A percentile compares a stretch with the other conserved stretches of the same genome.
These are phyloP conservation scores for Mercenaria mercenaria DNA, from an alignment of 1,140 invertebrate species.

Conservation along the genomic window DNA sequence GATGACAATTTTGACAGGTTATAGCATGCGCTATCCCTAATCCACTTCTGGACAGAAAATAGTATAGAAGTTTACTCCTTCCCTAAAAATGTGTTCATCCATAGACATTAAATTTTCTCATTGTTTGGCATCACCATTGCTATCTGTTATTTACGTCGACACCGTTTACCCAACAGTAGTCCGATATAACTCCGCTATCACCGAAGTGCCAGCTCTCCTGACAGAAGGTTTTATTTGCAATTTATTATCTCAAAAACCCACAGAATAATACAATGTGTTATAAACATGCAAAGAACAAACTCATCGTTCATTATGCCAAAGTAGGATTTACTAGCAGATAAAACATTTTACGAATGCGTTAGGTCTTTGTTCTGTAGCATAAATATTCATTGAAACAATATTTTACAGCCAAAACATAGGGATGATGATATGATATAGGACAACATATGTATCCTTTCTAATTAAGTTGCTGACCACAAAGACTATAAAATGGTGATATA, in stretches of 20 bases:
- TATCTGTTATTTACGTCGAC: neutral
- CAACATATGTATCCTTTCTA: neutral
- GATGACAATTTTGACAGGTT: no score
- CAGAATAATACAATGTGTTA: neutral
- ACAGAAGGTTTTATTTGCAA: slow-evolving; percentile 22
- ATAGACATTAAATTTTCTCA: neutral
- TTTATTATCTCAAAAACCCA: slow-evolving; percentile 32
- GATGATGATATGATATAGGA: neutral
- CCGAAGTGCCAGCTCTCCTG: neutral
- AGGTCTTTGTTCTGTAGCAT: slow-evolving; percentile 12
- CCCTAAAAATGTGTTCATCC: neutral
- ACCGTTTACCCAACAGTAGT: neutral
- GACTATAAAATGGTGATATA: no score
- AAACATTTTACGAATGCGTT: neutral
- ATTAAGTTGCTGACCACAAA: no score
- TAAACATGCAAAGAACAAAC: slow-evolving; percentile 38
- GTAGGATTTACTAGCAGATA: neutral
- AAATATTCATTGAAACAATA: slow-evolving; percentile 20
- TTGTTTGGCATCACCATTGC: neutral
- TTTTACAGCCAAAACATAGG: neutral
- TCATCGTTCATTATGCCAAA: slow-evolving; percentile 5
- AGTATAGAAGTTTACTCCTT: no score
- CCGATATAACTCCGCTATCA: slow-evolving; percentile 2
- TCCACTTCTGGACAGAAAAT: no score
- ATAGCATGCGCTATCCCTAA: no score